phyloP scores from a whole-genome alignment of 2,888 invertebrate species.

The Nezara viridula region DNA sequence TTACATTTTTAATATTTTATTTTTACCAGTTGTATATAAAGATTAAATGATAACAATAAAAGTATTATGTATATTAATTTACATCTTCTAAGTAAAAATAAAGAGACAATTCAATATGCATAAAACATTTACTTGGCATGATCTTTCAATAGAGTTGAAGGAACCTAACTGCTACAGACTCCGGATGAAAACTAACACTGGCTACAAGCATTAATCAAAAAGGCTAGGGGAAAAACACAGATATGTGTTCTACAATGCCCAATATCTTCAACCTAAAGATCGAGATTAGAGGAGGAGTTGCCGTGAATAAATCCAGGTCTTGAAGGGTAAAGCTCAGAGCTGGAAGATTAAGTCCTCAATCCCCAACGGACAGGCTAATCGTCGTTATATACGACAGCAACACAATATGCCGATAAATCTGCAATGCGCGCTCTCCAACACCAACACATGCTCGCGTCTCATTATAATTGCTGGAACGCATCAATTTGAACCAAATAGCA shows the following conservation, averaged over 20 bases:
- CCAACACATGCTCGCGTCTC: conserved; percentile 33
- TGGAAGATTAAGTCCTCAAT: conserved; percentile 47
- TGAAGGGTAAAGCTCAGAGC: conserved; percentile 30
- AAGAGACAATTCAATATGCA: too few species aligned
- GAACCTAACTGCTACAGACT: too few species aligned
- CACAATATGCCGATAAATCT: conserved; percentile 49
- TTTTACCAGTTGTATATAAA: too few species aligned
- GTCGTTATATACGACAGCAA: conserved; percentile 35
- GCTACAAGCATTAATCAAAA: not conserved
- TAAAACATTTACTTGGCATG: too few species aligned
- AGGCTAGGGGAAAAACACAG: not conserved
- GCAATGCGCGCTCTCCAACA: not conserved
- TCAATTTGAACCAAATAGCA: conserved; percentile 58
- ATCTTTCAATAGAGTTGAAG: too few species aligned
- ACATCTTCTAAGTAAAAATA: too few species aligned
- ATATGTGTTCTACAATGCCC: too few species aligned
- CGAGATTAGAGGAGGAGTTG: conserved; percentile 12
- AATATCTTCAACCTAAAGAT: not conserved
- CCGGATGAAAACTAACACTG: too few species aligned
- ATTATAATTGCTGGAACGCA: conserved; percentile 45
- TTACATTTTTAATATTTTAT: too few species aligned
- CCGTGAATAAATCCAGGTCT: not conserved
- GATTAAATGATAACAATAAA: too few species aligned
- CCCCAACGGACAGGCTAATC: conserved; percentile 14
- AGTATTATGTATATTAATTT: too few species aligned